A percentile compares a stretch with the other conserved stretches of the same genome.
phyloP scores from a whole-genome alignment of 2,113 vertebrate genomes.

The Copsychus sechellarum region DNA sequence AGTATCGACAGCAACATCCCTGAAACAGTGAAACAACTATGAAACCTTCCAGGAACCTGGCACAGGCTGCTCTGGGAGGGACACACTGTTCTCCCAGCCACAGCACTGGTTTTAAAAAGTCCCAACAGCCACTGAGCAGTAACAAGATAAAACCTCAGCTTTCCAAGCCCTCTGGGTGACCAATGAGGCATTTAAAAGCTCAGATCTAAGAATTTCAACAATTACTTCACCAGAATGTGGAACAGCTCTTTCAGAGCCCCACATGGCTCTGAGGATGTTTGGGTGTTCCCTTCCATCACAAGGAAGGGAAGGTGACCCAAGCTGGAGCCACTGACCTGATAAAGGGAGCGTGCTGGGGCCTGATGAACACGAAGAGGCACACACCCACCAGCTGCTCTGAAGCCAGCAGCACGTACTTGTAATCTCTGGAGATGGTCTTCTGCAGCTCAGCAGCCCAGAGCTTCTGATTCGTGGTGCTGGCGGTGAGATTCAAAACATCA shows the following conservation, averaged over 20 bases:
- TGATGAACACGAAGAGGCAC: slow-evolving; percentile 95
- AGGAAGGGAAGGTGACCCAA: background rate
- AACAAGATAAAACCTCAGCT: background rate
- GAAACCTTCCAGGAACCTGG: background rate
- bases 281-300: slow-evolving; percentile 71
- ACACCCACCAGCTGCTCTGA: slow-evolving; percentile 98
- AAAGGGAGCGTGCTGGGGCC: slow-evolving; percentile 94
- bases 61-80: background rate
- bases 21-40: slow-evolving; percentile 45
- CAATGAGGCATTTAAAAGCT: background rate
- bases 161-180: background rate
- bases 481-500: background rate
- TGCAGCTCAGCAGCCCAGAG: slow-evolving; percentile 96
- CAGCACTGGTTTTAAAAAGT: background rate
- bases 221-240: background rate
- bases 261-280: background rate
- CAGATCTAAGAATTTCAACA: background rate
- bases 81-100: background rate
- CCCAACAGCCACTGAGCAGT: background rate
- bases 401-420: slow-evolving; percentile 95
- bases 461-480: slow-evolving; percentile 97
- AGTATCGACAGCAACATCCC: slow-evolving; percentile 95
- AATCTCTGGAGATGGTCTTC: slow-evolving; percentile 93
- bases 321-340: slow-evolving; percentile 82
- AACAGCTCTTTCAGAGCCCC: background rate